Conservation (phyloP, 2,888 invertebrate species). For the Masnerella sp. region DNA sequence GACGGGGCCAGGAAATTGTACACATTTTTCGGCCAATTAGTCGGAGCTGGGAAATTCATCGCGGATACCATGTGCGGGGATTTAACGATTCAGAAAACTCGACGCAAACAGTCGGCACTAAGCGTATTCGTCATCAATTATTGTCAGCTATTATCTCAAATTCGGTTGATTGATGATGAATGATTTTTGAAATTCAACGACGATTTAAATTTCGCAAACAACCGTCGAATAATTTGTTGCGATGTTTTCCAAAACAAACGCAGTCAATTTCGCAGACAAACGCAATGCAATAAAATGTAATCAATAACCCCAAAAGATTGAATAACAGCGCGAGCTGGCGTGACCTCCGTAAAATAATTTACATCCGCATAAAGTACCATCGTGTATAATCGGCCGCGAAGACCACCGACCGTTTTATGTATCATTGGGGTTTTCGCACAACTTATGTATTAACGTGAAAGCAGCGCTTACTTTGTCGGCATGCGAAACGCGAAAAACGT, state of each 20-base stretch:
- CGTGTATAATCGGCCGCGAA: constrained; percentile 38
- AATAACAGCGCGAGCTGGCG: constrained; percentile 8
- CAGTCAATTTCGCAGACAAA: too few relatives aligned
- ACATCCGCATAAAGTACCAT: constrained; percentile 27
- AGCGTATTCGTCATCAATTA: background rate
- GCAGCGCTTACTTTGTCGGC: constrained; percentile 60
- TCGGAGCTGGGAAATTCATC: constrained; percentile 41
- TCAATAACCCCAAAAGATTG: too few relatives aligned
- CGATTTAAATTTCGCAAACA: too few relatives aligned
- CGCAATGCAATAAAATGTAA: too few relatives aligned
- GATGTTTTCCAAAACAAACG: too few relatives aligned
- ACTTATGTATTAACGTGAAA: constrained; percentile 56
- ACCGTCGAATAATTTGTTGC: too few relatives aligned
- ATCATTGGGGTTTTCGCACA: constrained; percentile 54
- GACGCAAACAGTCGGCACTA: constrained; percentile 1
- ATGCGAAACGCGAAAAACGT: constrained; percentile 51
- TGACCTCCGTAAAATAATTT: constrained; percentile 37
- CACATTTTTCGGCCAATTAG: constrained; percentile 70
- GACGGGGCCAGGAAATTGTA: constrained; percentile 65
- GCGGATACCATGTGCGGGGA: constrained; percentile 29
- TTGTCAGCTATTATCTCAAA: background rate
- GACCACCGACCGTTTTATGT: constrained; percentile 60
- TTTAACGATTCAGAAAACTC: constrained; percentile 44
- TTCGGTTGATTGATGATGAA: constrained; percentile 9
- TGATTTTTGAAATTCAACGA: background rate